phyloP scores from a whole-genome alignment of 2,113 vertebrate species.

The Trochalopteron elliotii region DNA sequence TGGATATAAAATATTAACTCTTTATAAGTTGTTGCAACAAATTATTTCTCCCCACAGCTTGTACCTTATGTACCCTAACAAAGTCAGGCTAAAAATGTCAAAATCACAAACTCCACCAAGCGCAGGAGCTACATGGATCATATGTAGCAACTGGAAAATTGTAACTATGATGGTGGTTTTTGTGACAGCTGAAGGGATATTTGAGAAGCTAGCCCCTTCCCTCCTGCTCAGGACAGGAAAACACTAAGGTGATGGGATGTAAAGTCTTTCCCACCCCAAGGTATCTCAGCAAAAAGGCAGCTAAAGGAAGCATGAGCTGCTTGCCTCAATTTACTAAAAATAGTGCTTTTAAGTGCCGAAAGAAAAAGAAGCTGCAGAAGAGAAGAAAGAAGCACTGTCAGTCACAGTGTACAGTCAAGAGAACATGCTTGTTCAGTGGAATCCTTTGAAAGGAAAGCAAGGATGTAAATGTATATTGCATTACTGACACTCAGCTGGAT shows the following conservation, averaged over 20 bases:
- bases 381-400: neutral
- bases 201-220: neutral
- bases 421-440: neutral
- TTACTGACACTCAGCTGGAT: neutral
- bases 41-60: neutral
- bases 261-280: neutral
- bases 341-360: neutral
- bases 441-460: neutral
- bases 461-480: neutral
- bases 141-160: neutral
- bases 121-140: neutral
- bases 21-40: neutral
- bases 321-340: neutral
- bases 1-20: neutral
- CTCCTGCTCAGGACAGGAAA: neutral
- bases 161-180: neutral
- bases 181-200: neutral
- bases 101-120: neutral
- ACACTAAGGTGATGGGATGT: neutral
- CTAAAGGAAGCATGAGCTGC: neutral
- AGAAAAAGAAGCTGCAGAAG: neutral
- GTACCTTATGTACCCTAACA: rapidly evolving
- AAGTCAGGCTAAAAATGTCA: neutral
- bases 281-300: neutral
- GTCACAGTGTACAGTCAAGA: neutral